These are phyloP conservation scores for Nothobranchius kuhntae DNA, from an alignment of 2,113 vertebrate species.

Conservation along the genomic window DNA sequence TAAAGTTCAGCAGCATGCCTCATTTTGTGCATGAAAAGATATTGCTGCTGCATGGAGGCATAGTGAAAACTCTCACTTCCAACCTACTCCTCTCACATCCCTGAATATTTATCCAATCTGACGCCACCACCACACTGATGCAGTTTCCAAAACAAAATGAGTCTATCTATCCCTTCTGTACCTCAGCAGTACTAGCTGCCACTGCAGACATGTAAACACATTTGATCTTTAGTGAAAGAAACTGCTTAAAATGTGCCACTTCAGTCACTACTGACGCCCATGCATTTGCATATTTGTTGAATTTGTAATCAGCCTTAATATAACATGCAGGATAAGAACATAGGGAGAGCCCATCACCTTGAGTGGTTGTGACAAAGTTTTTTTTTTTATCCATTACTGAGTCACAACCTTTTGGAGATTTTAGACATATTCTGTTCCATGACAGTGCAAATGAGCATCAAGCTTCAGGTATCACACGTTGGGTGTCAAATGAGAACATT, in stretches of 20 bases:
- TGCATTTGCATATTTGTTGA: slow-evolving; percentile 9
- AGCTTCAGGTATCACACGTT: slow-evolving; percentile 1
- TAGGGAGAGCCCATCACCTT: slow-evolving; percentile 4
- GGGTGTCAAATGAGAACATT: too few species aligned
- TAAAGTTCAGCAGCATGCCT: slow-evolving; percentile 38
- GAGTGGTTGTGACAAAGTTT: slow-evolving; percentile 21
- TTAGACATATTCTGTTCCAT: slow-evolving; percentile 29
- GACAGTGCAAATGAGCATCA: slow-evolving; percentile 35
- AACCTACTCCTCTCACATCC: slow-evolving; percentile 30
- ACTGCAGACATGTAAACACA: slow-evolving; percentile 42
- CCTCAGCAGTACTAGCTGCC: slow-evolving; percentile 22
- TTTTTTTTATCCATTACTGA: slow-evolving; percentile 19
- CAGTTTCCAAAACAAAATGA: slow-evolving; percentile 50
- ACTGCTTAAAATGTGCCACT: neutral
- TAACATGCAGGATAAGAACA: neutral
- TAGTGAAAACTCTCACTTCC: slow-evolving; percentile 58
- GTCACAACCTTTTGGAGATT: neutral
- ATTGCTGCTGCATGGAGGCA: slow-evolving; percentile 46
- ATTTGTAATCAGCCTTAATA: slow-evolving; percentile 17
- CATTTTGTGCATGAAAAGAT: slow-evolving; percentile 40
- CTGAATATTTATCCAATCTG: slow-evolving; percentile 66
- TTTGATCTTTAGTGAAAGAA: slow-evolving; percentile 28
- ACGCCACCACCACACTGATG: slow-evolving; percentile 26
- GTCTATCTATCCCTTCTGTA: slow-evolving; percentile 52
- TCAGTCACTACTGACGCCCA: slow-evolving; percentile 11